Base-by-base conservation (phyloP, 2,797 vertebrate species). In the Distichodus sexfasciatus region DNA sequence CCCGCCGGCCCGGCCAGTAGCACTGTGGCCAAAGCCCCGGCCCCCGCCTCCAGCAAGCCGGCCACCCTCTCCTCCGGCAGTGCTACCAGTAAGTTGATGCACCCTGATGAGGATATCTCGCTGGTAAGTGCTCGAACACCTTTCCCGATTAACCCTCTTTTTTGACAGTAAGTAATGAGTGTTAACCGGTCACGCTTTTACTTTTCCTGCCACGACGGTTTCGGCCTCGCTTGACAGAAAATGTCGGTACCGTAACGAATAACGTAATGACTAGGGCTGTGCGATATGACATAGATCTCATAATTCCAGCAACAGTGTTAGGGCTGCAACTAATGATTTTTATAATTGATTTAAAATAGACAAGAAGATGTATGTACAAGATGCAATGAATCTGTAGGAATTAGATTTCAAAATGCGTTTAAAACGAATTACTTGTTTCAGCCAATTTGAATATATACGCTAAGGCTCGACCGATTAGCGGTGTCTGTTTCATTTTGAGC, bases 51-150 rank as follows among this genome's bases (percentile, higher is more conserved):
- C 91, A 96, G 92, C 95, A 99, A 99, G 92, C 97, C 96, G 80
- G 95, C 97, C 85, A 95, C 95, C 72, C 94, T 99, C 85, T 96
- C 95, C 75, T 95, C 94, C 79, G 94, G 94, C 90, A 99, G 97
- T 93, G 97, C 97, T 92, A 99, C 97, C 92, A 99, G 97, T 99
- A 99, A 99, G 97, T 98, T 98, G 96, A 99, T 99, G 94, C 97
- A 99, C 84, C 97, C 97, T 93, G 97, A 99, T 98, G 97, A 99
- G 94, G 96, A 98, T 94, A 95, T 98, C 92, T 99, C 97, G 73
- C 91, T 99, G 97, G 97, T 99, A 94, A 99, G 97, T 99, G 85
- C 80, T 86, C 84, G 75, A 86, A 74, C 17, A 55, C 28, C 26
- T 87, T 80, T 88, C 86, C 76, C 72, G 54, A 54, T 83, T 89